Evolutionary conservation across 2,113 vertebrate genomes (phyloP), one percentile per base, ranked within the genome.

Genomic region (Andinoacara biseriatus): DNA sequence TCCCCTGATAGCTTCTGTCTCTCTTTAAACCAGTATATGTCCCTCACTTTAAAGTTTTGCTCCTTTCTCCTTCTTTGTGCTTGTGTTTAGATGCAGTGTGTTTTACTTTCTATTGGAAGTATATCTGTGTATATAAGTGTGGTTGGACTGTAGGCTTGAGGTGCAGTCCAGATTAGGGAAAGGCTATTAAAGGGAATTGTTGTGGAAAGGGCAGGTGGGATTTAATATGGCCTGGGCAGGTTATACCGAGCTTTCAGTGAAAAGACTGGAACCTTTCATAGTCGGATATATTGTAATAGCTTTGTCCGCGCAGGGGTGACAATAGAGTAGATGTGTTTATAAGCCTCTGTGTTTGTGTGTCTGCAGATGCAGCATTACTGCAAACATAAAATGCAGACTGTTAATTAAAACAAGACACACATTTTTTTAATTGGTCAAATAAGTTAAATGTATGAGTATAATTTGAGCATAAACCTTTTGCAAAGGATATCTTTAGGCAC

Each of bases 11-110:
- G 89, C 65, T 29, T 78, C 75, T 63, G 58, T 87, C 88, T 86
- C 57, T 58, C 59, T 59, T n/a, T 57, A 29, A 86, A 76, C 74
- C 59, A 84, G 65, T 87, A 80, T 38, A 80, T 5, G 43, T 76
- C 85, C 76, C 79, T 83, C 80, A 91, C 84, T 82, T 87, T 79
- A 83, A 82, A 86, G 86, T 81, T 81, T 78, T 46, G n/a, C 57
- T 61, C 43, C 49, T 86, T 81, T 84, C 38, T 61, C 11, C 20
- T 35, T 67, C 62, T 78, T 80, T 60, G 40, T 76, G 62, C 74
- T 77, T 58, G 38, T 15, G 3, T 56, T 81, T 38, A 62, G 43
- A 49, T 59, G 72, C 63, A 33, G 10, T 14, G n/a, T 74, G 54
- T 59, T 84, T 58, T n/a, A 54, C 22, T 58, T 78, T 81, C 69